Evolutionary conservation across 2,888 invertebrate genomes (phyloP), one percentile per base, ranked within the genome.

Genomic region (Lissonota sp.): DNA sequence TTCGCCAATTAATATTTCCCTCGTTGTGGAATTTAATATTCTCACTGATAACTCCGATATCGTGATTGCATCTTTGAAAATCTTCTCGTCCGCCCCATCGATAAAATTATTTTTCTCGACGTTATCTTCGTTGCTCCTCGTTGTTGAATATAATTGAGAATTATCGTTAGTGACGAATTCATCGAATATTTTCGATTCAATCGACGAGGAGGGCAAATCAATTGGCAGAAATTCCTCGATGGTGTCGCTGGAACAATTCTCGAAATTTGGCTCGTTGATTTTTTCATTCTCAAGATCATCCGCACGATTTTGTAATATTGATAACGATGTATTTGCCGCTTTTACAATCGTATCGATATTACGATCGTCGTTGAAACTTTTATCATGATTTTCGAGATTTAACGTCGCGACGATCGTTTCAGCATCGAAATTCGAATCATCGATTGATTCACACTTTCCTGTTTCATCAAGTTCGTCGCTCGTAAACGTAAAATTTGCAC

Each of bases 191-290:
- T 39, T 57, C 39, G 66, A 46, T 39, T 70, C 60, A 26, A 1
- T 26, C 40, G 26, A 46, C n/a, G 63, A 57, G 39, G 49, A 58
- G 14, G 51, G 46, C n/a, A 46, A 39, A n/a, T 81, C 81, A 49
- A 57, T 26, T 7, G 81, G 81, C 12, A 78, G 37, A 66, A 78
- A 81, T 46, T 78, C 81, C 44, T 81, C 81, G 6, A 81, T 78
- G 0, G 81, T 81, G 1, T 81, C 81, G n/a, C 74, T 16, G 10
- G 10, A 40, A 6, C 6, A 6, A 12, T 0, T n/a, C 10, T 14
- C 40, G 16, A 8, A 3, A 46, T 53, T 53, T 53, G 6, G 6
- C n/a, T 71, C 55, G 26, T 42, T 49, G 46, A 16, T 66, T 49
- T 40, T 60, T 3, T 40, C 51, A 7, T 60, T 49, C 74, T 40